Conservation (phyloP, 2,888 invertebrate genomes). For the Thysanoteuthis rhombus region DNA sequence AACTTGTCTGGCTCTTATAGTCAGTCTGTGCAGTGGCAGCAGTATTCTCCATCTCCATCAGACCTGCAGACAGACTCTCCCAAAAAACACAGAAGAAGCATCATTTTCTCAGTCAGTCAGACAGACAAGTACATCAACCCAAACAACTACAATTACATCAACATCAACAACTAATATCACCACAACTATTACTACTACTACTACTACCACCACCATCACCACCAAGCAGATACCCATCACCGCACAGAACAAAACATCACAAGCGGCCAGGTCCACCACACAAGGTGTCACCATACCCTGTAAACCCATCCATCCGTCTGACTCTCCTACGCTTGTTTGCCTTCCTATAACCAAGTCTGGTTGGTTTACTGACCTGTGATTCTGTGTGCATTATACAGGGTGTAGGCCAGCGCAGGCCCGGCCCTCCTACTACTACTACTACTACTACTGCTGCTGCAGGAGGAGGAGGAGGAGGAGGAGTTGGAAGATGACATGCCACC, state of each 20-base stretch:
- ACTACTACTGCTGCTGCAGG: constrained; percentile 15
- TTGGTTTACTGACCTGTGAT: constrained; percentile 31
- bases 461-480: constrained; percentile 24
- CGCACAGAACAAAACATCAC: constrained; percentile 30
- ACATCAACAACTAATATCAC: too few relatives aligned
- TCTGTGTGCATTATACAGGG: constrained; percentile 32
- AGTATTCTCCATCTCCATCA: constrained; percentile 17
- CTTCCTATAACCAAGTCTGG: constrained; percentile 30
- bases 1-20: not conserved
- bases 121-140: constrained; percentile 26
- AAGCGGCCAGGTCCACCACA: constrained; percentile 29
- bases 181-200: too few relatives aligned
- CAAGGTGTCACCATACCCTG: constrained; percentile 27
- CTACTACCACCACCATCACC: constrained; percentile 18
- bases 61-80: constrained; percentile 18
- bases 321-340: constrained; percentile 30
- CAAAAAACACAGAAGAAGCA: constrained; percentile 26
- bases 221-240: constrained; percentile 29
- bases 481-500: constrained; percentile 1
- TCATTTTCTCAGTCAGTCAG: constrained; percentile 18
- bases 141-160: constrained; percentile 23
- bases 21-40: not conserved
- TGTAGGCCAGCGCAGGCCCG: constrained; percentile 26
- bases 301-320: constrained; percentile 31
- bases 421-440: constrained; percentile 29